Evolutionary conservation across 1,140 invertebrate genomes (phyloP), one percentile per base, ranked within the genome.

Genomic region (Lethocerus indicus): DNA sequence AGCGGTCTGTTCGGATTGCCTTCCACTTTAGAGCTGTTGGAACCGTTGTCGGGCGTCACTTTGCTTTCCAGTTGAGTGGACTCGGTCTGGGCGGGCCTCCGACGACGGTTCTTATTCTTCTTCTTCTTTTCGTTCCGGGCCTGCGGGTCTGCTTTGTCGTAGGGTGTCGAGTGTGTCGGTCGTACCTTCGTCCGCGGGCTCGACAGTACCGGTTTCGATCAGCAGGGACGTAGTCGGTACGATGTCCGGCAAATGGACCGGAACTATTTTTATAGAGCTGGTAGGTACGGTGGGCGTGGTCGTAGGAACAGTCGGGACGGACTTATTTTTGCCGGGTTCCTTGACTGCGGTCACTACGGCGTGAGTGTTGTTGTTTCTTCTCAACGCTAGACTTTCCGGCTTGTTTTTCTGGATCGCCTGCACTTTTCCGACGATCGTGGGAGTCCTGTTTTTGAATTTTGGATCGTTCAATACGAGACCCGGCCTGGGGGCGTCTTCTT

Each of bases 101-200:
- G 64, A 47, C 73, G 67, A n/a, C 71, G 64, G 28, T 66, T 70
- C 41, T 75, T 76, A 52, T 73, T 76, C 58, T 73, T 76, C 66
- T 75, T 78, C 6, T 54, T 56, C 32, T 61, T 60, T 28, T 59
- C 9, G 45, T 45, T 13, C 43, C 28, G 16, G 56, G 44, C 37
- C 54, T 42, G 26, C 54, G 41, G 16, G 54, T 53, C 40, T 51
- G 57, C 24, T 54, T 55, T 1, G 56, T 56, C 4, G 55, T 56
- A 5, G 49, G n/a, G 53, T 24, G 47, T 35, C 1, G 51, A 41
- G 32, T 55, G 41, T 18, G 54, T 43, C n/a, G 35, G 52, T 56
- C 7, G 49, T 26, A 14, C 41, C 29, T 45, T 54, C 52, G 27
- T 54, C 52, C 25, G 51, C 25, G 18, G 52, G 35, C 9, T 53